These are phyloP conservation scores for Eulithis prunata DNA, from an alignment of 2,888 invertebrate species.

Conservation along the genomic window DNA sequence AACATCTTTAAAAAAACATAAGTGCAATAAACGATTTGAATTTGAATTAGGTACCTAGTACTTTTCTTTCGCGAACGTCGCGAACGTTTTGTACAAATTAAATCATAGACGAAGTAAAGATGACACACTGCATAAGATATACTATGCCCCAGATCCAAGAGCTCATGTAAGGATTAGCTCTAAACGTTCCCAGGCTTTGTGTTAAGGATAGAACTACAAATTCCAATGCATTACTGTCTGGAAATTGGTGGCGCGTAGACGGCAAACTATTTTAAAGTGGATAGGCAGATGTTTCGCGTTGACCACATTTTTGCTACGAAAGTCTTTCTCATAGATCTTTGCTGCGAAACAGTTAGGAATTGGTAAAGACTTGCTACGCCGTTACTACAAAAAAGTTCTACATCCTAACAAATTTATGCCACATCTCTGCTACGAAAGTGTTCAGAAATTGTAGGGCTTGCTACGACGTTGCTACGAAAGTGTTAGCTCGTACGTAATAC, in stretches of 20 bases:
- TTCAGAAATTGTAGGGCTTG: not conserved
- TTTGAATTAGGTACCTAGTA: no score
- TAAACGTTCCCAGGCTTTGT: conserved; percentile 29
- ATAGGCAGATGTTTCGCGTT: not conserved
- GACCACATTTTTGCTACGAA: not conserved
- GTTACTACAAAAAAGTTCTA: conserved; percentile 1
- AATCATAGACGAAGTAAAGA: no score
- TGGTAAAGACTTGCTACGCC: conserved; percentile 8
- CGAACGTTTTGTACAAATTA: no score
- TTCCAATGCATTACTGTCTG: conserved; percentile 15
- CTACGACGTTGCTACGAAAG: not conserved
- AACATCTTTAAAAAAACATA: no score
- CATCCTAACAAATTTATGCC: not conserved
- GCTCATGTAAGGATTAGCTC: conserved; percentile 31
- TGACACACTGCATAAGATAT: conserved; percentile 9
- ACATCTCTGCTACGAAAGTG: not conserved
- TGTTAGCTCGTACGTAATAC: no score
- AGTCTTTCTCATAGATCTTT: not conserved
- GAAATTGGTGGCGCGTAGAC: not conserved
- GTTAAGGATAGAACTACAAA: conserved; percentile 20
- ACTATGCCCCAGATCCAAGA: conserved; percentile 23
- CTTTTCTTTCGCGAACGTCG: no score
- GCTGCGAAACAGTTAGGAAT: not conserved
- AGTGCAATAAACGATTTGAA: no score
- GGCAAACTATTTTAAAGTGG: not conserved